These are phyloP conservation scores for Lerista edwardsae DNA, from an alignment of 2,797 vertebrate species.

Conservation along the genomic window DNA sequence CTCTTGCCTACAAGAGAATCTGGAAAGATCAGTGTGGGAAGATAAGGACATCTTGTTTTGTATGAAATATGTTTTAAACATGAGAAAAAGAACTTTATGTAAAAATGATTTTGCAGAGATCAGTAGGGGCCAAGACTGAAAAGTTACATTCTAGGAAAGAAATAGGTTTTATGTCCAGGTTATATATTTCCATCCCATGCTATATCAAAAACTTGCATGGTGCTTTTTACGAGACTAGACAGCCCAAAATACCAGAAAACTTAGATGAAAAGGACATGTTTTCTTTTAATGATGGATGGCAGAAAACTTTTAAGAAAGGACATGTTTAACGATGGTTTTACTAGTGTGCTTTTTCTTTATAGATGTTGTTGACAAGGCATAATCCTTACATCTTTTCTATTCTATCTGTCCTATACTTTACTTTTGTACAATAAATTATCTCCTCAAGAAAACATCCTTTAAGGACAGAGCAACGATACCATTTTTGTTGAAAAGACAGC, in stretches of 20 bases:
- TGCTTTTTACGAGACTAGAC: neutral
- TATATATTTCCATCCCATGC: neutral
- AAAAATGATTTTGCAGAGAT: neutral
- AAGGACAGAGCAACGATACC: neutral
- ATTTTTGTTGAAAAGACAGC: neutral
- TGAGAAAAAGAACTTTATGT: neutral
- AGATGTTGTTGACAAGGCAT: neutral
- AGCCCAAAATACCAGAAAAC: constrained; percentile 10
- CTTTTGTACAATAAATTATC: neutral
- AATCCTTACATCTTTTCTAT: neutral
- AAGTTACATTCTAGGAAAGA: neutral
- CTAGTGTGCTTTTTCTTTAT: neutral
- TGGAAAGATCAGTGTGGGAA: neutral
- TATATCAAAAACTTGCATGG: neutral
- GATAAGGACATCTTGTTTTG: neutral
- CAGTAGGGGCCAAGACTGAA: neutral
- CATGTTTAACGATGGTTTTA: neutral
- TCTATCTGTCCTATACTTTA: neutral
- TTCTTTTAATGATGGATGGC: neutral
- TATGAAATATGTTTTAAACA: neutral
- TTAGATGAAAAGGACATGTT: neutral
- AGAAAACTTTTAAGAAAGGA: neutral
- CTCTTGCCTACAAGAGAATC: constrained; percentile 16
- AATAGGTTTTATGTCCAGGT: neutral
- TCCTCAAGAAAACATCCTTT: constrained; percentile 15